A percentile compares a stretch with the other conserved stretches of the same genome.
Conservation (phyloP, 2,113 vertebrate species). For the Ia io region DNA sequence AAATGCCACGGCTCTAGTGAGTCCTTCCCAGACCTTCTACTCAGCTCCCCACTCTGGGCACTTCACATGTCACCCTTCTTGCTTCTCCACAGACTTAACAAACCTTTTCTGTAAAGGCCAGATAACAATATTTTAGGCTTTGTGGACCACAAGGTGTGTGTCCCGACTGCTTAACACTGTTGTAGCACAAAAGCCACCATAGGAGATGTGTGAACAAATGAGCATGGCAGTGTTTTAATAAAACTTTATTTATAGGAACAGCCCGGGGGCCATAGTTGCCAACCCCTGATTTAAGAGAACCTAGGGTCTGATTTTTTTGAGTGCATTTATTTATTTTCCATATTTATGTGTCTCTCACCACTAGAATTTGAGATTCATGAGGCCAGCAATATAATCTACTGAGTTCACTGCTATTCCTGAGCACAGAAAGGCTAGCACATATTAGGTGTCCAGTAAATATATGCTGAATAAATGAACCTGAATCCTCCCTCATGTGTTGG, state of each 20-base stretch:
- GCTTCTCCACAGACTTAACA: not conserved
- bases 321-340: not conserved
- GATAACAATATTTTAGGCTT: not conserved
- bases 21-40: not conserved
- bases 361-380: not conserved
- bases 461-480: not conserved
- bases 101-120: not conserved
- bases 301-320: not conserved
- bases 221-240: not conserved
- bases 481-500: not conserved
- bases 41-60: not conserved
- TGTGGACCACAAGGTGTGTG: fast-evolving
- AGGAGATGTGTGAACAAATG: not conserved
- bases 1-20: not conserved
- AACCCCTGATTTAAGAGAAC: not conserved
- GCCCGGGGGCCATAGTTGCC: not conserved
- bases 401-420: not conserved
- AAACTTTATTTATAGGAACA: not conserved
- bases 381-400: not conserved
- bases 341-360: not conserved
- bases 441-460: not conserved
- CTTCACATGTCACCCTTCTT: fast-evolving
- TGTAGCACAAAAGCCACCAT: not conserved
- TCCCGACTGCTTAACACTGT: not conserved
- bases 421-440: not conserved